Conservation (phyloP, 2,113 vertebrate species). For the Chlorodrepanis virens region DNA sequence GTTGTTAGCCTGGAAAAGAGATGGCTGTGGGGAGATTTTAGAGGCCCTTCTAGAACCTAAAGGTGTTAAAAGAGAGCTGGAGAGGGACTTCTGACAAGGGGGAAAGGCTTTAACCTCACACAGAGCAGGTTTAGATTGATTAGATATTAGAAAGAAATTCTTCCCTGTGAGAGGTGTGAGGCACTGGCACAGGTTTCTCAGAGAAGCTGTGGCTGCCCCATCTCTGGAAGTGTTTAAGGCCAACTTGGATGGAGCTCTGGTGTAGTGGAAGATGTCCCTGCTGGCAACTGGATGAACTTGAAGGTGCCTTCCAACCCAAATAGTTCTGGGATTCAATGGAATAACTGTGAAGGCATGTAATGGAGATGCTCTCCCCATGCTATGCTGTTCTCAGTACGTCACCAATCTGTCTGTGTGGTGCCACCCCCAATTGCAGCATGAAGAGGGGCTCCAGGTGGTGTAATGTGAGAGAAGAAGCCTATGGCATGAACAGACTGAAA, state of each 20-base stretch:
- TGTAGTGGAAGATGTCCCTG: not conserved
- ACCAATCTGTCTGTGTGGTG: accelerated
- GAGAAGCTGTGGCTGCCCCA: not conserved
- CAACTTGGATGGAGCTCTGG: not conserved
- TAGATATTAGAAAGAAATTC: not conserved
- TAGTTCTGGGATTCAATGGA: not conserved
- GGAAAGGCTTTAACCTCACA: not conserved
- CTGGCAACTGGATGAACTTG: not conserved
- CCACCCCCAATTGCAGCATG: not conserved
- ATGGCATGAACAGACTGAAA: not conserved
- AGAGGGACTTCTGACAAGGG: not conserved
- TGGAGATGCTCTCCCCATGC: not conserved
- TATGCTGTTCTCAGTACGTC: not conserved
- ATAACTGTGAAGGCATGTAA: not conserved
- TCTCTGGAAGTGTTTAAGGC: not conserved
- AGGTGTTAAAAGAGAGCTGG: not conserved
- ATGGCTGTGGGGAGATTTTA: not conserved
- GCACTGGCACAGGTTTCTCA: not conserved
- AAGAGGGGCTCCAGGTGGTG: not conserved
- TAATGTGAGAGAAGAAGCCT: not conserved
- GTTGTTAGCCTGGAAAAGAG: not conserved
- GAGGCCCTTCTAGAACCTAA: not conserved
- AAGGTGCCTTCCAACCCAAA: not conserved
- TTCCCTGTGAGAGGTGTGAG: not conserved
- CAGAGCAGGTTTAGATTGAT: not conserved